Percentiles rank a stretch among this genome's conserved stretches.
Conservation (phyloP, 2,888 invertebrate genomes). For the Synergus laeviventris region DNA sequence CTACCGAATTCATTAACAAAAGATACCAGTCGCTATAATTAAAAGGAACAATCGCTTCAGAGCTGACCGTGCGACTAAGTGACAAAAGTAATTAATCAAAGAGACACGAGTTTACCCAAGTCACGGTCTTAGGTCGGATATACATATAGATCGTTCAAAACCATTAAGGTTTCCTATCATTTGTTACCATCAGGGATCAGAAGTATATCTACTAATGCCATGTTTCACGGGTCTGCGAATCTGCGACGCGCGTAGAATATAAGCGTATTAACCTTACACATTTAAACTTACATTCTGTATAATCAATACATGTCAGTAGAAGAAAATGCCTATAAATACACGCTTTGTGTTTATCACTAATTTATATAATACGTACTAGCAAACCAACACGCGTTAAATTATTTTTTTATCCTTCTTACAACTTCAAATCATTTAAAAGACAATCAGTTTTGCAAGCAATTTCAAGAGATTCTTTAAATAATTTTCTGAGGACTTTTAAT, state of each 20-base stretch:
- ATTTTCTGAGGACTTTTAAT: too few species aligned
- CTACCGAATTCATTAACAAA: slow-evolving; percentile 47
- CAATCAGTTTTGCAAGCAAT: too few species aligned
- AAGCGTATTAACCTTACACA: slow-evolving; percentile 69
- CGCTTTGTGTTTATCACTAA: background rate
- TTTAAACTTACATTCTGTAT: background rate
- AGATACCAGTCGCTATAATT: slow-evolving; percentile 60
- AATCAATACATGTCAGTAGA: background rate
- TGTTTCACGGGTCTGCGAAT: slow-evolving; percentile 70
- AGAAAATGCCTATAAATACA: background rate
- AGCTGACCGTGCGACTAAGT: slow-evolving; percentile 63
- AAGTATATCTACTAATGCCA: slow-evolving; percentile 67
- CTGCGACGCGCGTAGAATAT: slow-evolving; percentile 60
- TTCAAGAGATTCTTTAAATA: too few species aligned
- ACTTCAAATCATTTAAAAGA: too few species aligned
- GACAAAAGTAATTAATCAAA: slow-evolving; percentile 75
- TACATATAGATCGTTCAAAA: slow-evolving; percentile 51
- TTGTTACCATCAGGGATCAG: slow-evolving; percentile 69
- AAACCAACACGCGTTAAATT: too few species aligned
- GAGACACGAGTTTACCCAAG: slow-evolving; percentile 60
- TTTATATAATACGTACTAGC: too few species aligned
- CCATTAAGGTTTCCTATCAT: slow-evolving; percentile 72
- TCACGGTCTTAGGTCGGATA: slow-evolving; percentile 55
- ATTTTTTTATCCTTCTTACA: too few species aligned
- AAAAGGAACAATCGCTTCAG: slow-evolving; percentile 61